These are phyloP conservation scores for Pampus argenteus DNA, from an alignment of 2,797 vertebrate genomes.

Conservation along the genomic window DNA sequence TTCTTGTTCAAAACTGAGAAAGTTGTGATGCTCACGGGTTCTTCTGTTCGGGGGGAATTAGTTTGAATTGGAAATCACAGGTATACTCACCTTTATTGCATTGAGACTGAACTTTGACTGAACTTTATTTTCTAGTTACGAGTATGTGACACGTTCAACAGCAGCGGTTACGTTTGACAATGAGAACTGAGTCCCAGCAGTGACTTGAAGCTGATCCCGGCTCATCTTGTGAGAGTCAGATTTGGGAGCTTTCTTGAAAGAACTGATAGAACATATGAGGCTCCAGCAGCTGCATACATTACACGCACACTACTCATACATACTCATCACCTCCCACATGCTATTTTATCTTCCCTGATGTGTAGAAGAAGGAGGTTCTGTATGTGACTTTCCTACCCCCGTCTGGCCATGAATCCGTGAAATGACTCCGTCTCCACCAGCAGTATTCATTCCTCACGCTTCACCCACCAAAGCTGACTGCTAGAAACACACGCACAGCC, in stretches of 20 bases:
- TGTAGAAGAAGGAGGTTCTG: background rate
- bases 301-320: background rate
- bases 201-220: slow-evolving; percentile 9
- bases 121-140: background rate
- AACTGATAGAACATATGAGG: slow-evolving; percentile 11
- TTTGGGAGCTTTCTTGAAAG: slow-evolving; percentile 33
- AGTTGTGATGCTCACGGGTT: too few relatives aligned
- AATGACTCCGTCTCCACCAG: slow-evolving; percentile 57
- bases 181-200: background rate
- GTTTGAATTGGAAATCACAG: too few relatives aligned
- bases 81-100: too few relatives aligned
- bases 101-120: too few relatives aligned
- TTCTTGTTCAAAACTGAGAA: too few relatives aligned
- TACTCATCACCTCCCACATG: background rate
- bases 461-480: slow-evolving; percentile 47
- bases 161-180: background rate
- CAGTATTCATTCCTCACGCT: slow-evolving; percentile 55
- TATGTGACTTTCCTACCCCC: slow-evolving; percentile 23
- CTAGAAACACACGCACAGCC: slow-evolving; percentile 2
- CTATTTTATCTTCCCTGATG: background rate
- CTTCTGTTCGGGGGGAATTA: too few relatives aligned
- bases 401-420: slow-evolving; percentile 65
- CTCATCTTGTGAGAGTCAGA: slow-evolving; percentile 23
- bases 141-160: too few relatives aligned
- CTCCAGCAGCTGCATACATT: background rate